Base-by-base conservation (phyloP, 1,140 invertebrate species). In the Diorhabda carinulata region DNA sequence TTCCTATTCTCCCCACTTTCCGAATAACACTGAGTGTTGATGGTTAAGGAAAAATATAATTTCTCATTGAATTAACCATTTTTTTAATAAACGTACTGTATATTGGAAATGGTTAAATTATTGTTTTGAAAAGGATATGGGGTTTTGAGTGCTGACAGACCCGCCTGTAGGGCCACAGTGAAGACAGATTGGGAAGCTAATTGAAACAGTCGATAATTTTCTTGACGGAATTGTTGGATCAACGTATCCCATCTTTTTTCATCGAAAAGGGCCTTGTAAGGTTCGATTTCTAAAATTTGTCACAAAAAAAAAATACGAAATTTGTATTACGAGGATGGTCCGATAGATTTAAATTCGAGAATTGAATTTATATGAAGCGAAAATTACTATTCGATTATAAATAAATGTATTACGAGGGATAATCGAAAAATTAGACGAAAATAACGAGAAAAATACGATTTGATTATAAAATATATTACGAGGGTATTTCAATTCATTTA, bases 201-300 rank as follows among this genome's bases (percentile, higher is more conserved):
- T 83, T 98, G 96, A 82, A 96, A 96, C 43, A 98, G 85, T 74
- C 94, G 90, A 79, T 95, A 96, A 82, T 98, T 97, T 82, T 98
- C 96, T 75, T 92, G 88, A 25, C 96, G 87, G 82, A 98, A 98
- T 82, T 97, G 94, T 71, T 91, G 85, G 66, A 98, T 92, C 42
- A 99, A 84, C 69, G 87, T 86, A 42, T 90, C 83, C 96, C 97
- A 99, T 68, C 87, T 85, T 42, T 71, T 74, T 47, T 74, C 72
- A 70, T 84, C 81, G 77, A 88, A 83, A 76, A 89, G 78, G 57
- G 82, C 76, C 73, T 82, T 83, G 79, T 88, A 89, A 45, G 86
- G 86, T 73, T 84, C 82, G 72, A 87, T 83, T 43, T 86, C 84
- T 83, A 66, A 62, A 76, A 73, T 25, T 25, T 25, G 25, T 25